Evolutionary conservation across 1,140 invertebrate genomes (phyloP), one percentile per base, ranked within the genome.

Genomic region (Diuraphis noxia): DNA sequence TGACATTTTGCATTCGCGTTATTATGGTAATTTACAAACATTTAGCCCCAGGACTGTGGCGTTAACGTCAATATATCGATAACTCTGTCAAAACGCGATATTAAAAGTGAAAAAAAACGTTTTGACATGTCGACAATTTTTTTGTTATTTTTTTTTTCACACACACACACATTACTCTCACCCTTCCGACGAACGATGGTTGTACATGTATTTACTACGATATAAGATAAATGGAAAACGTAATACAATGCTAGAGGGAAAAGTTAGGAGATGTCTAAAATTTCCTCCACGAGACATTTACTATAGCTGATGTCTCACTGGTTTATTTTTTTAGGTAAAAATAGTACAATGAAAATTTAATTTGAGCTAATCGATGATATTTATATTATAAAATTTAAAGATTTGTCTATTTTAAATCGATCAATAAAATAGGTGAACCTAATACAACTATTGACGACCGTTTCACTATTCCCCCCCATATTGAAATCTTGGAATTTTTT

Each of bases 11-110:
- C 34, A 52, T 86, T 86, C 36, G 19, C 23, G 21, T 86, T 52
- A 86, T 52, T 86, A 52, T 86, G 43, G 46, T 86, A 86, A 86
- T 86, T 86, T 34, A 86, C 85, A 43, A 49, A 86, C 38, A 34
- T 52, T 86, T 86, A 86, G n/a, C 46, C n/a, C 43, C 34, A 30
- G 85, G 36, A 41, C 81, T 82, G 40, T 82, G 81, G 25, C 40
- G 40, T 82, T 41, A 40, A 41, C 40, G 23, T 38, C 40, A 82
- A 82, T 82, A 82, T 82, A 82, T 82, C 81, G 81, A 82, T 82
- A 82, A 82, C 30, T 25, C 13, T 82, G 23, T 41, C 81, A 41
- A 82, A 40, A 82, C 23, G 30, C 21, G 25, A 84, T 84, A 43
- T 84, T 84, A 84, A 84, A 84, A n/a, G 81, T 30, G 38, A 25